These are phyloP conservation scores for Zophobas morio DNA, from an alignment of 1,140 invertebrate species.

Conservation along the genomic window DNA sequence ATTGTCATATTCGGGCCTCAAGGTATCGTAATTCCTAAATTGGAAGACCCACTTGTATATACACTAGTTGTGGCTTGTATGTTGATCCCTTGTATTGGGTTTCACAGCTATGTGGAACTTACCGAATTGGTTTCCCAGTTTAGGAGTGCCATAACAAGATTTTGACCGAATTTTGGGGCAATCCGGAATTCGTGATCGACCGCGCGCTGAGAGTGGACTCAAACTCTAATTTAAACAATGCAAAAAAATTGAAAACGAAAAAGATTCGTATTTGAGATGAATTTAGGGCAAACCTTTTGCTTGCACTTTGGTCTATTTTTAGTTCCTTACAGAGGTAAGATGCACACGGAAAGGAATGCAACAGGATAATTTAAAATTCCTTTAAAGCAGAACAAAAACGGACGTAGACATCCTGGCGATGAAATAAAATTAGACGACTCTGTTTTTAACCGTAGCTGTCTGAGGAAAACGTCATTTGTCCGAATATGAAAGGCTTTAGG, in stretches of 20 bases:
- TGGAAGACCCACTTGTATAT: constrained; percentile 17
- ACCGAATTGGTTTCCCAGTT: background rate
- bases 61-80: constrained; percentile 20
- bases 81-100: constrained; percentile 16
- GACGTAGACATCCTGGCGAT: too few species aligned
- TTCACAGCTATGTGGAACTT: constrained; percentile 16
- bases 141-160: background rate
- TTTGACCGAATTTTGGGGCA: background rate
- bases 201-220: background rate
- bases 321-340: too few species aligned
- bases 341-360: too few species aligned
- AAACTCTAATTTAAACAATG: background rate
- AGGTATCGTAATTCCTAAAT: constrained; percentile 29
- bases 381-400: too few species aligned
- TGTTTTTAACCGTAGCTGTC: too few species aligned
- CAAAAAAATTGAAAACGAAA: background rate
- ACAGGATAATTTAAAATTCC: too few species aligned
- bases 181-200: background rate
- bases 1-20: constrained; percentile 38
- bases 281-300: too few species aligned
- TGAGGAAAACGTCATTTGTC: too few species aligned
- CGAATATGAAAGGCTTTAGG: too few species aligned
- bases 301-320: too few species aligned
- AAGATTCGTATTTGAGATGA: too few species aligned
- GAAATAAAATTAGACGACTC: too few species aligned